Evolutionary conservation across 2,113 vertebrate genomes (phyloP).

Genomic region (Zootoca vivipara): DNA sequence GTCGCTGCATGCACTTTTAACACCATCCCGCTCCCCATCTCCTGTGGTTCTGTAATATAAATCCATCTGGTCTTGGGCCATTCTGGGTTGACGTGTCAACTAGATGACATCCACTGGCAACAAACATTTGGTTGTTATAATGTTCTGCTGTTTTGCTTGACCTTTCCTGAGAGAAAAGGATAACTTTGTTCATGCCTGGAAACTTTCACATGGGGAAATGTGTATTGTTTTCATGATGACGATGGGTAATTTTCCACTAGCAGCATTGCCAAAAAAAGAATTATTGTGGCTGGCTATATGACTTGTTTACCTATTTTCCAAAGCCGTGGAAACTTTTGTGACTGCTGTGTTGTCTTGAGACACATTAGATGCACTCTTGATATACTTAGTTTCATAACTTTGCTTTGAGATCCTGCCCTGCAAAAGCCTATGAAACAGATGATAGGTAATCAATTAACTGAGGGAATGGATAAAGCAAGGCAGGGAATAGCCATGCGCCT

Average conservation of each 20-base stretch:
- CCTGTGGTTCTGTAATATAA: constrained; percentile 1
- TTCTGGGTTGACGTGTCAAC: constrained; percentile 9
- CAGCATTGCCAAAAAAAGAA: constrained; percentile 55
- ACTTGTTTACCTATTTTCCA: constrained; percentile 57
- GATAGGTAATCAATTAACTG: not conserved
- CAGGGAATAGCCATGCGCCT: too few species aligned
- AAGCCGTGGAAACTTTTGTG: not conserved
- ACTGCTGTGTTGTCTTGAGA: not conserved
- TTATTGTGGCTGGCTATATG: constrained; percentile 50
- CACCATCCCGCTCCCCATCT: too few species aligned
- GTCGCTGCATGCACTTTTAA: not conserved
- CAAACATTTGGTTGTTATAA: constrained; percentile 64
- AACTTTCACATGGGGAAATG: constrained; percentile 59
- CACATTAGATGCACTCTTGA: not conserved
- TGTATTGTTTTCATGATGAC: constrained; percentile 67
- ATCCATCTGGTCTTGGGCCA: constrained; percentile 12
- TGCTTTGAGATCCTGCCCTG: not conserved
- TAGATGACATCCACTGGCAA: constrained; percentile 49
- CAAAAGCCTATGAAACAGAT: not conserved
- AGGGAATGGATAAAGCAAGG: not conserved
- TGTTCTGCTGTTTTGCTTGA: constrained; percentile 70
- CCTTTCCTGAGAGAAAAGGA: constrained; percentile 65
- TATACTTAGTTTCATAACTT: not conserved
- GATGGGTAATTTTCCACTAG: constrained; percentile 65
- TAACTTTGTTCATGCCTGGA: constrained; percentile 63